Evolutionary conservation across 2,888 invertebrate genomes (phyloP).

Genomic region (Tenthredo amoena): DNA sequence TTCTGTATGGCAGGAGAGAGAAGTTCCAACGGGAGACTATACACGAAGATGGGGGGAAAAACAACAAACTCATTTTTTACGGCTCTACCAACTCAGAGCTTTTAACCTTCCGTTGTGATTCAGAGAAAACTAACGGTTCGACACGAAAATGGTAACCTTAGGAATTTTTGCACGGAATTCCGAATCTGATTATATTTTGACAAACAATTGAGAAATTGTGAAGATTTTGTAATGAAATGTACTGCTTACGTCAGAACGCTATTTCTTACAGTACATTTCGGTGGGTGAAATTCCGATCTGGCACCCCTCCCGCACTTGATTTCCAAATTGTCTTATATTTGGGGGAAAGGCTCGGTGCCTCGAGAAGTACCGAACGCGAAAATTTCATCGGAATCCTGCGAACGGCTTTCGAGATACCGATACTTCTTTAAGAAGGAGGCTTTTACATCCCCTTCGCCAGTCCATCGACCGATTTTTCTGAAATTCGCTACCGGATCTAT

Average conservation of each 20-base stretch:
- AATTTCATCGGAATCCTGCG: neutral
- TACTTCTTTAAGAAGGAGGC: neutral
- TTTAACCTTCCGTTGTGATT: neutral
- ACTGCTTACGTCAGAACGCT: too few relatives aligned
- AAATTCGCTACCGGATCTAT: neutral
- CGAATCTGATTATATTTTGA: too few relatives aligned
- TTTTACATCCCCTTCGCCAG: neutral
- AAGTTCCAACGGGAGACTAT: neutral
- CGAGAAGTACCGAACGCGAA: neutral
- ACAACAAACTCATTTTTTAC: neutral
- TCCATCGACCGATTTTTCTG: neutral
- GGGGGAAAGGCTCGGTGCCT: neutral
- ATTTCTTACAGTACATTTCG: too few relatives aligned
- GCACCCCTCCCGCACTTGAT: neutral
- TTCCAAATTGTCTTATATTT: neutral
- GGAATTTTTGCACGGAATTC: neutral
- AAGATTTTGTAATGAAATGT: neutral
- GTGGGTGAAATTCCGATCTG: neutral
- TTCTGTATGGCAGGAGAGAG: neutral
- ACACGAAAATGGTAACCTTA: neutral
- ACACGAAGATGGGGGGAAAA: neutral
- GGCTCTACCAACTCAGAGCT: neutral
- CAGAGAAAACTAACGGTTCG: neutral
- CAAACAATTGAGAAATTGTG: neutral
- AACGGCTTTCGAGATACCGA: neutral